A percentile compares a stretch with the other conserved stretches of the same genome.
phyloP scores from a whole-genome alignment of 2,113 vertebrate genomes.

The Psephotus haematonotus region DNA sequence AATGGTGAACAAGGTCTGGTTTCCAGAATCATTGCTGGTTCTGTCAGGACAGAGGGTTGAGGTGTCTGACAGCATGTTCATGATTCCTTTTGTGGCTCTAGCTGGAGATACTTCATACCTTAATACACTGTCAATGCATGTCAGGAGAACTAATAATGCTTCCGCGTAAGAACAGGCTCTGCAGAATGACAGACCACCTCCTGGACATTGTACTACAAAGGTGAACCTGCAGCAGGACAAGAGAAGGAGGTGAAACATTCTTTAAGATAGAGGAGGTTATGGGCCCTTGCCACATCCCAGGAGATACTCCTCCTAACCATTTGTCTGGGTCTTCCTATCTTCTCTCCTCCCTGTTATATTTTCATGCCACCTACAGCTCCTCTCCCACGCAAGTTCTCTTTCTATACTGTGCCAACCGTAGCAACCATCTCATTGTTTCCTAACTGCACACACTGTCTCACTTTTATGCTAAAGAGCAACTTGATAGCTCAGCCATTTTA shows the following conservation, averaged over 20 bases:
- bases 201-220: neutral
- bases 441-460: conserved; percentile 35
- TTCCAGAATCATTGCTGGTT: neutral
- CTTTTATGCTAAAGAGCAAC: conserved; percentile 43
- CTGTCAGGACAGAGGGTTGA: neutral
- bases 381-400: conserved; percentile 56
- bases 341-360: neutral
- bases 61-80: neutral
- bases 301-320: neutral
- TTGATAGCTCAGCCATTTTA: conserved; percentile 41
- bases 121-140: neutral
- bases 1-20: neutral
- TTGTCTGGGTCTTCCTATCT: neutral
- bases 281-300: neutral
- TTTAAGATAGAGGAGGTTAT: neutral
- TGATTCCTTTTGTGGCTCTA: neutral
- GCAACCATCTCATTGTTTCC: conserved; percentile 45
- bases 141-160: neutral
- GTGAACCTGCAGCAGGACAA: neutral
- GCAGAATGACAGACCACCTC: neutral
- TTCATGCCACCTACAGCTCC: neutral
- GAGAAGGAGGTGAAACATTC: neutral
- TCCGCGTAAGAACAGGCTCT: neutral
- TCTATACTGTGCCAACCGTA: conserved; percentile 31
- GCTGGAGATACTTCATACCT: neutral